Conservation (phyloP, 2,797 vertebrate genomes). For the Amblyopsis hoosieri region DNA sequence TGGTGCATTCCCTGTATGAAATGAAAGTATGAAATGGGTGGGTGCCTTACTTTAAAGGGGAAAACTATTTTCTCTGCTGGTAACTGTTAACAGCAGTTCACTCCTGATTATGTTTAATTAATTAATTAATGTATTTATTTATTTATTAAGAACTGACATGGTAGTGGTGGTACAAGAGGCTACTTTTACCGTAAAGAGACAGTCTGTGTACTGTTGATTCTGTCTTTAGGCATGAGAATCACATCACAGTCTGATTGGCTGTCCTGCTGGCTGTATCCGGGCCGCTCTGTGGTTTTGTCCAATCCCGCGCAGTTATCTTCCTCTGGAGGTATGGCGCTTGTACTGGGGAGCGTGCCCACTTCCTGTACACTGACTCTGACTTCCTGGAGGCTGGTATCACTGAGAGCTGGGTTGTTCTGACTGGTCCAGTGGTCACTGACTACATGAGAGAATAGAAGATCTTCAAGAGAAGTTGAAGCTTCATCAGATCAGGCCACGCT, state of each 20-base stretch:
- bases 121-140: too few species aligned
- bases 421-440: slow-evolving; percentile 86
- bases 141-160: too few species aligned
- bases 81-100: too few species aligned
- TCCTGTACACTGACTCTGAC: slow-evolving; percentile 76
- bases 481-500: slow-evolving; percentile 61
- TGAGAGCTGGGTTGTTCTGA: slow-evolving; percentile 69
- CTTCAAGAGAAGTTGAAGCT: slow-evolving; percentile 80
- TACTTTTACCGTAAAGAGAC: slow-evolving; percentile 69
- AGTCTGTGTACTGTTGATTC: slow-evolving; percentile 61
- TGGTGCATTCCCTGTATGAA: slow-evolving; percentile 84
- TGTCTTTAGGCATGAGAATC: slow-evolving; percentile 66
- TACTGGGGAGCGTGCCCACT: slow-evolving; percentile 72
- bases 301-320: slow-evolving; percentile 41
- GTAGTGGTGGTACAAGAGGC: not conserved
- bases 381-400: slow-evolving; percentile 70
- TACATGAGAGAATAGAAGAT: slow-evolving; percentile 82
- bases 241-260: slow-evolving; percentile 70
- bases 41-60: not conserved
- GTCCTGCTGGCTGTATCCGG: slow-evolving; percentile 61
- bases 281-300: slow-evolving; percentile 63
- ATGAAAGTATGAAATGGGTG: not conserved
- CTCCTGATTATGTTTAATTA: too few species aligned
- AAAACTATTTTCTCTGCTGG: not conserved
- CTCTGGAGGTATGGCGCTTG: slow-evolving; percentile 53